Evolutionary conservation across 1,140 invertebrate species (phyloP).

Genomic region (Scaptodrosophila lebanonensis): DNA sequence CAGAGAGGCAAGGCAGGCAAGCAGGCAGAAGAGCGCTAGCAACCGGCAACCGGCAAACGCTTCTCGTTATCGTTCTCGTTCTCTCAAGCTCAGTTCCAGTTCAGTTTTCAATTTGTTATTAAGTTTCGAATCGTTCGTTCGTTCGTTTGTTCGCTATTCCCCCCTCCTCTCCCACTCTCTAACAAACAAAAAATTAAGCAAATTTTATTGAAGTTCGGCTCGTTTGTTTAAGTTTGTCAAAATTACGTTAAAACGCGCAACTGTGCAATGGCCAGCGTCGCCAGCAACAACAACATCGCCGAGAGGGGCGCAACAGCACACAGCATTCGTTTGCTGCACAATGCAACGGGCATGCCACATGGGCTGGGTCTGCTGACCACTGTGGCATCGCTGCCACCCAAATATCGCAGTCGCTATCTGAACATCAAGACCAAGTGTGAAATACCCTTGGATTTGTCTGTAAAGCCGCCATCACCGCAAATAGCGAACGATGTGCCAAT

Average conservation of each 20-base stretch:
- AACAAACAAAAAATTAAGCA: background rate
- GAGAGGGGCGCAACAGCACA: slow-evolving; percentile 36
- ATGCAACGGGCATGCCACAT: slow-evolving; percentile 51
- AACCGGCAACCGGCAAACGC: slow-evolving; percentile 26
- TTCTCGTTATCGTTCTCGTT: slow-evolving; percentile 2
- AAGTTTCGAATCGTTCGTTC: slow-evolving; percentile 44
- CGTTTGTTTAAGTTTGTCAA: slow-evolving; percentile 40
- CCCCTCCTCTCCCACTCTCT: background rate
- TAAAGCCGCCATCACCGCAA: slow-evolving; percentile 77
- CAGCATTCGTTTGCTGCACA: slow-evolving; percentile 69
- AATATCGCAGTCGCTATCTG: slow-evolving; percentile 75
- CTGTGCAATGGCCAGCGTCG: slow-evolving; percentile 51
- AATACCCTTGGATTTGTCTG: slow-evolving; percentile 79
- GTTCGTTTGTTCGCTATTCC: slow-evolving; percentile 44
- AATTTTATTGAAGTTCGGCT: slow-evolving; percentile 33
- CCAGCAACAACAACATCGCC: slow-evolving; percentile 27
- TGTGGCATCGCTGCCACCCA: slow-evolving; percentile 74
- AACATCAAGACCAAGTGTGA: slow-evolving; percentile 72
- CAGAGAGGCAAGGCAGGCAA: too few species aligned
- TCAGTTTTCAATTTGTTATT: slow-evolving; percentile 47
- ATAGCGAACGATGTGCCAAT: slow-evolving; percentile 38
- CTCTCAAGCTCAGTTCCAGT: background rate
- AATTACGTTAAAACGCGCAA: slow-evolving; percentile 36
- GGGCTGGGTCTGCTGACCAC: slow-evolving; percentile 72
- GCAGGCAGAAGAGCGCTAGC: slow-evolving; percentile 42